These are phyloP conservation scores for Glomeris marginata DNA, from an alignment of 2,888 invertebrate species.

Conservation along the genomic window DNA sequence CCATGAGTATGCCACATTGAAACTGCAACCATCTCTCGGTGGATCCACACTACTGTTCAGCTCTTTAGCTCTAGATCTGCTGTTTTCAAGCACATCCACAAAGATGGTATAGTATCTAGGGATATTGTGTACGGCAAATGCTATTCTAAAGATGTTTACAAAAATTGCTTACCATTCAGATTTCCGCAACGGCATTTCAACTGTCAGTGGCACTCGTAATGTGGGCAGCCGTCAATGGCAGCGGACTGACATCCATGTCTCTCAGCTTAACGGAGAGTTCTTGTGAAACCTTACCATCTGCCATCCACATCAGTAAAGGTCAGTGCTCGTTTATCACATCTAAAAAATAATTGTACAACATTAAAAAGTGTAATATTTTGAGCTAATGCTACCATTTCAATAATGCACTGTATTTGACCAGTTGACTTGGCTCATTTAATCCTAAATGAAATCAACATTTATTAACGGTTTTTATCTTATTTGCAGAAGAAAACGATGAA, in stretches of 20 bases:
- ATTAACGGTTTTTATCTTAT: background rate
- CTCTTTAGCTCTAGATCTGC: too few relatives aligned
- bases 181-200: too few relatives aligned
- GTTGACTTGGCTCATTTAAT: background rate
- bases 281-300: conserved; percentile 71
- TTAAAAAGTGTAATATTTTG: background rate
- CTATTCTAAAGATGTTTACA: too few relatives aligned
- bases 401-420: conserved; percentile 47
- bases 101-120: too few relatives aligned
- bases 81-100: too few relatives aligned
- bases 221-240: too few relatives aligned
- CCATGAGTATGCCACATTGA: too few relatives aligned
- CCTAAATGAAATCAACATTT: background rate
- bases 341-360: background rate
- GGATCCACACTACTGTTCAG: too few relatives aligned
- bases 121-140: too few relatives aligned
- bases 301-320: conserved; percentile 78
- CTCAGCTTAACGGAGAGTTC: conserved; percentile 21
- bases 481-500: conserved; percentile 71
- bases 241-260: conserved; percentile 11
- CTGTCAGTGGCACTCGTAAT: too few relatives aligned
- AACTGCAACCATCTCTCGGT: too few relatives aligned
- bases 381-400: conserved; percentile 54
- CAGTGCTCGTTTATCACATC: conserved; percentile 17
- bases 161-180: too few relatives aligned